Percentiles rank a stretch among this genome's conserved stretches.
Evolutionary conservation across 2,797 vertebrate genomes (phyloP).

Genomic region (Stomatorhinus walkeri): DNA sequence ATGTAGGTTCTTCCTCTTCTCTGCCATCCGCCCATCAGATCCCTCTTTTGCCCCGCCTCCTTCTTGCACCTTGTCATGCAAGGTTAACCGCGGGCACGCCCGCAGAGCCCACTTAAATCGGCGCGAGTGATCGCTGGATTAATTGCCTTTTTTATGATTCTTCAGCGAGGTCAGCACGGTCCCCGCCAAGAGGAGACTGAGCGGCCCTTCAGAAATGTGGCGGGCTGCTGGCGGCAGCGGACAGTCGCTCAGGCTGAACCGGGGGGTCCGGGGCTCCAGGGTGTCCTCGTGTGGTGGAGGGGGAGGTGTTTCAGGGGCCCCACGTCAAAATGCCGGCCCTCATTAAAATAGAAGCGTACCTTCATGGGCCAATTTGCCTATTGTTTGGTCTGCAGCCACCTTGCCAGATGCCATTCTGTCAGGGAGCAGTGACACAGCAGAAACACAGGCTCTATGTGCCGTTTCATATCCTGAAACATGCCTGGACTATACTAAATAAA

Average conservation of each 20-base stretch:
- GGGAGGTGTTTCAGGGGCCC: constrained; percentile 32
- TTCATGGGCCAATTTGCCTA: constrained; percentile 30
- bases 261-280: constrained; percentile 29
- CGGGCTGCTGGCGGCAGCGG: constrained; percentile 35
- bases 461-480: constrained; percentile 20
- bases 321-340: constrained; percentile 38
- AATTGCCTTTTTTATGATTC: constrained; percentile 68
- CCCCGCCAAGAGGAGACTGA: constrained; percentile 48
- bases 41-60: not conserved
- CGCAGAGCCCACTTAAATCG: constrained; percentile 61
- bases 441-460: constrained; percentile 12
- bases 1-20: not conserved
- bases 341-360: constrained; percentile 39
- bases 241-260: constrained; percentile 56
- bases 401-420: constrained; percentile 21
- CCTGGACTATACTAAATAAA: not conserved
- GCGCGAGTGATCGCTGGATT: constrained; percentile 70
- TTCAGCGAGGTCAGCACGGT: constrained; percentile 58
- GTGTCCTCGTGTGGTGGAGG: not conserved
- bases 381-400: constrained; percentile 24
- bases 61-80: constrained; percentile 36
- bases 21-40: constrained; percentile 45
- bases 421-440: not conserved
- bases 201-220: constrained; percentile 41
- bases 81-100: constrained; percentile 63